phyloP scores from a whole-genome alignment of 2,113 vertebrate species.

The Bos indicus region DNA sequence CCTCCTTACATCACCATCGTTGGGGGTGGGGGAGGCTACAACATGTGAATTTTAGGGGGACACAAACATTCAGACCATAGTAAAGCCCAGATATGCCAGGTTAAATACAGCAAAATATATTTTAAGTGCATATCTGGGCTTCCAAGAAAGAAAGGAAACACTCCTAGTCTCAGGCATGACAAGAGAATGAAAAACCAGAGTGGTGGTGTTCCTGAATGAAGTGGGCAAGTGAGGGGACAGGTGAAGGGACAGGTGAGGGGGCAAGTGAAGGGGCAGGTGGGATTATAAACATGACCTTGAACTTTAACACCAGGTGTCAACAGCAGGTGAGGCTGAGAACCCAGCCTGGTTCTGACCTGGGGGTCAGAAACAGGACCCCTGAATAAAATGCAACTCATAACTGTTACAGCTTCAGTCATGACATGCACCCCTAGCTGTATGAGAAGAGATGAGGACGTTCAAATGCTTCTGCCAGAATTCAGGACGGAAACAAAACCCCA shows the following conservation, averaged over 20 bases:
- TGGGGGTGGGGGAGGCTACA: background rate
- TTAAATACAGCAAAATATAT: background rate
- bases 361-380: background rate
- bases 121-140: background rate
- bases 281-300: background rate
- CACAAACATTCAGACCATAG: background rate
- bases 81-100: background rate
- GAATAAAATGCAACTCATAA: too few species aligned
- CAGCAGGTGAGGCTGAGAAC: background rate
- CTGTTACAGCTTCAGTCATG: background rate
- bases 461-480: too few species aligned
- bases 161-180: background rate
- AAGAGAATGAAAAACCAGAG: background rate
- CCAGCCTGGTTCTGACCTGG: background rate
- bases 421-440: rapidly evolving
- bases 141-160: background rate
- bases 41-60: background rate
- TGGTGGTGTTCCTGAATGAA: background rate
- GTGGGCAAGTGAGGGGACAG: background rate
- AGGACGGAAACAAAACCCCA: too few species aligned
- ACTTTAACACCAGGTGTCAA: background rate
- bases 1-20: background rate
- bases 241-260: background rate
- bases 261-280: background rate
- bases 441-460: background rate